A percentile compares a stretch with the other conserved stretches of the same genome.
Conservation (phyloP, 2,888 invertebrate species). For the Drosophila birchii region DNA sequence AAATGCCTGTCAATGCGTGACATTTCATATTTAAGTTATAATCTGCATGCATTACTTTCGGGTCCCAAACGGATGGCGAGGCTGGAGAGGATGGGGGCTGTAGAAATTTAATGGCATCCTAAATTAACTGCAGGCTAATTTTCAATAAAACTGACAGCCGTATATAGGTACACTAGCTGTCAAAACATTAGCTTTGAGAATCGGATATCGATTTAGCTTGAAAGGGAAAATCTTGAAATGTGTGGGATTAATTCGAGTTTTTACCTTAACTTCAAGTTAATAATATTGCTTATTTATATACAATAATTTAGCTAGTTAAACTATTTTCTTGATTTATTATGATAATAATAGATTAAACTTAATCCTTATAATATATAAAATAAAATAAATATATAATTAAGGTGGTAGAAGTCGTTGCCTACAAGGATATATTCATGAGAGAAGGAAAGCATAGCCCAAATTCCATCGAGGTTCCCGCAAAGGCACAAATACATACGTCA, state of each 20-base stretch:
- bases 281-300: neutral
- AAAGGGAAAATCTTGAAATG: neutral
- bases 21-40: slow-evolving; percentile 82
- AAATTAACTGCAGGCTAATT: slow-evolving; percentile 79
- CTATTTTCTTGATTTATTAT: too few species aligned
- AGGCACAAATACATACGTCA: too few species aligned
- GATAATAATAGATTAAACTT: too few species aligned
- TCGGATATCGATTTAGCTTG: neutral
- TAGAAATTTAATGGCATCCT: slow-evolving; percentile 75
- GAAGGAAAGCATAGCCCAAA: too few species aligned
- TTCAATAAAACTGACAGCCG: slow-evolving; percentile 80
- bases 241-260: neutral
- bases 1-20: slow-evolving; percentile 81
- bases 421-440: too few species aligned
- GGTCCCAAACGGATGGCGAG: slow-evolving; percentile 35
- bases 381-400: too few species aligned
- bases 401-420: too few species aligned
- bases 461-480: too few species aligned
- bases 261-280: neutral
- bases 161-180: slow-evolving; percentile 40
- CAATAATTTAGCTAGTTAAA: too few species aligned
- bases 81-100: slow-evolving; percentile 40
- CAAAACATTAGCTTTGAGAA: slow-evolving; percentile 7
- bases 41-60: slow-evolving; percentile 78
- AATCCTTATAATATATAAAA: too few species aligned